phyloP scores from a whole-genome alignment of 1,140 invertebrate genomes.

The Dendroctonus ponderosae region DNA sequence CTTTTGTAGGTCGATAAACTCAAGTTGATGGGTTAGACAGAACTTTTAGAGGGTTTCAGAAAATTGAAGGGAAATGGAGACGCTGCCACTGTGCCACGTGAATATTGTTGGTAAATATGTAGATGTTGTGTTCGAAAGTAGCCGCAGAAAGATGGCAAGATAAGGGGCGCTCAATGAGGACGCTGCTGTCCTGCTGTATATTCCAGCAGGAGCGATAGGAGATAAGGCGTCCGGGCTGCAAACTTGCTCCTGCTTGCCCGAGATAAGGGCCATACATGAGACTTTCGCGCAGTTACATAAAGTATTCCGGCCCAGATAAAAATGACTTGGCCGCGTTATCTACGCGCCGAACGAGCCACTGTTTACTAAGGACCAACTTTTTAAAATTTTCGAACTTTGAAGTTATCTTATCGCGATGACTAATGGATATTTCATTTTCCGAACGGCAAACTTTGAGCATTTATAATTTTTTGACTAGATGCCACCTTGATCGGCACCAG shows the following conservation, averaged over 20 bases:
- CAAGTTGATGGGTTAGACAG: too few relatives aligned
- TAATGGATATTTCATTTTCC: slow-evolving; percentile 32
- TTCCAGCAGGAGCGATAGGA: slow-evolving; percentile 30
- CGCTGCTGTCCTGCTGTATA: slow-evolving; percentile 26
- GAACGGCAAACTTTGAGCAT: slow-evolving; percentile 16
- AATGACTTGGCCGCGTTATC: slow-evolving; percentile 29
- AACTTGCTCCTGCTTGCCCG: slow-evolving; percentile 33
- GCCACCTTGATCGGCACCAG: too few relatives aligned
- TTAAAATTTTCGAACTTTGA: slow-evolving; percentile 31
- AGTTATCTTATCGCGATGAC: slow-evolving; percentile 32
- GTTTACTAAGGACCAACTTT: slow-evolving; percentile 34
- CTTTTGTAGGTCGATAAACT: too few relatives aligned
- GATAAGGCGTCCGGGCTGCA: slow-evolving; percentile 28
- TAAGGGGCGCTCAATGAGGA: slow-evolving; percentile 26
- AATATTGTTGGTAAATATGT: background rate
- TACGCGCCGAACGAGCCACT: slow-evolving; percentile 25
- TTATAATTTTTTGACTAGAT: slow-evolving; percentile 1
- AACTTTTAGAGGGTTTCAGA: too few relatives aligned
- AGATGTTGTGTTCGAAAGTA: slow-evolving; percentile 6
- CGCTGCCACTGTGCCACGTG: too few relatives aligned
- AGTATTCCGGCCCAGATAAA: slow-evolving; percentile 31
- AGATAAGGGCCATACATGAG: slow-evolving; percentile 32
- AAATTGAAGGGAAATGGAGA: too few relatives aligned
- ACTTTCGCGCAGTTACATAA: slow-evolving; percentile 34
- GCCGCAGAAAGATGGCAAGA: slow-evolving; percentile 25